Evolutionary conservation across 2,888 invertebrate species (phyloP), one percentile per base, ranked within the genome.

Genomic region (Seira musarum): DNA sequence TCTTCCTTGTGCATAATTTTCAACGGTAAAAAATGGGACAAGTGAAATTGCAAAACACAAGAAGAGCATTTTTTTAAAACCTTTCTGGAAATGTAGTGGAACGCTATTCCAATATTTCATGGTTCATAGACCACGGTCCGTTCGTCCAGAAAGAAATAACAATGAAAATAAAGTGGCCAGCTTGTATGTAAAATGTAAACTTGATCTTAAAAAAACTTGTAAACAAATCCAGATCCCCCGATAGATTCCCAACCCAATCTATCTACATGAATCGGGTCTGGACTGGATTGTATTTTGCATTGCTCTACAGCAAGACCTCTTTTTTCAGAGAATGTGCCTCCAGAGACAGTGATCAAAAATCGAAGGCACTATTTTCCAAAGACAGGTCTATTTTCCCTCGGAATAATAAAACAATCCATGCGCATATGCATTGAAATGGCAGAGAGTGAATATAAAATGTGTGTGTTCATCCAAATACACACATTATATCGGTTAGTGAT

Each of bases 1-100:
- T n/a, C n/a, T 30, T 61, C 40, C 40, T 71, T 61, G 61, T 71
- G 61, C 61, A 24, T 71, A 61, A 71, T 71, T 71, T 71, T 25
- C 40, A n/a, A n/a, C n/a, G 35, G 8, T 61, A 40, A 64, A 71
- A 71, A 71, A 60, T 71, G 61, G 40, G 61, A 61, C 71, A 40
- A 13, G 6, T 40, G 40, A 40, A 40, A 40, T 40, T 40, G 40
- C 40, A 40, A 40, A 40, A 40, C 40, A 40, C 40, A 40, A 40
- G 40, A 40, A 40, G n/a, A n/a, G n/a, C n/a, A n/a, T 40, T 40
- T 40, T 40, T 40, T 8, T 40, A 40, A 13, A 13, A 40, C 40
- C 40, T 13, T 40, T 40, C 40, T 40, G 40, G 40, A 13, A 40
- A 40, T 8, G 40, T 5, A 40, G 13, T 40, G 40, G 40, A 40